These are phyloP conservation scores for Alca torda DNA, from an alignment of 2,797 vertebrate species.

Conservation along the genomic window DNA sequence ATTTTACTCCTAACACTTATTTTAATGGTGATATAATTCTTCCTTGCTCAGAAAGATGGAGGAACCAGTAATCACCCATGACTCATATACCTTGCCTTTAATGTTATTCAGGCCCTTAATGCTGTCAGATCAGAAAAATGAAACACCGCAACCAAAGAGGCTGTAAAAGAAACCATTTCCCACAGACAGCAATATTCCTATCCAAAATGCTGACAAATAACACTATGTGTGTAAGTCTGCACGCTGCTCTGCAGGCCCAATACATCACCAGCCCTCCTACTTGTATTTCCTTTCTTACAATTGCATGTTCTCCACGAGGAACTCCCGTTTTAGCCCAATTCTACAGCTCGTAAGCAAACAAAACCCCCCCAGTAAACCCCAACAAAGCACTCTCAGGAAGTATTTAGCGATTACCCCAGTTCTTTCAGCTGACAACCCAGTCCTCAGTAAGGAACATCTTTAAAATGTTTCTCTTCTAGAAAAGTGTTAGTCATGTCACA, in stretches of 20 bases:
- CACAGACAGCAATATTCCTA: not conserved
- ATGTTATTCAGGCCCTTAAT: not conserved
- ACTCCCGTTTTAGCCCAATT: not conserved
- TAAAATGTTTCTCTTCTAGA: not conserved
- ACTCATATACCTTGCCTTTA: not conserved
- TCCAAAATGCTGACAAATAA: not conserved
- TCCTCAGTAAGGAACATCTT: not conserved
- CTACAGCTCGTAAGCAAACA: not conserved
- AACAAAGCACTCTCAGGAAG: not conserved
- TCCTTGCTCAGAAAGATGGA: not conserved
- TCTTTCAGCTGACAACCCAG: not conserved
- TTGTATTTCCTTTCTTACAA: not conserved
- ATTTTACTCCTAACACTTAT: not conserved
- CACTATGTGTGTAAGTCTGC: rapidly evolving
- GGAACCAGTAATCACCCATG: not conserved
- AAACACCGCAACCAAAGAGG: not conserved
- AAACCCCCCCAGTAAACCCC: not conserved
- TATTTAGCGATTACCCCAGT: not conserved
- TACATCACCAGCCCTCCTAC: not conserved
- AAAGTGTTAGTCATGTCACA: not conserved
- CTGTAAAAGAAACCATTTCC: not conserved
- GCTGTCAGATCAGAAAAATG: not conserved
- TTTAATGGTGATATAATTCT: not conserved
- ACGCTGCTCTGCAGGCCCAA: not conserved
- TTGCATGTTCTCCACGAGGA: not conserved